Percentiles rank a stretch among this genome's conserved stretches.
Conservation (phyloP, 2,113 vertebrate species). For the Cettia cetti region DNA sequence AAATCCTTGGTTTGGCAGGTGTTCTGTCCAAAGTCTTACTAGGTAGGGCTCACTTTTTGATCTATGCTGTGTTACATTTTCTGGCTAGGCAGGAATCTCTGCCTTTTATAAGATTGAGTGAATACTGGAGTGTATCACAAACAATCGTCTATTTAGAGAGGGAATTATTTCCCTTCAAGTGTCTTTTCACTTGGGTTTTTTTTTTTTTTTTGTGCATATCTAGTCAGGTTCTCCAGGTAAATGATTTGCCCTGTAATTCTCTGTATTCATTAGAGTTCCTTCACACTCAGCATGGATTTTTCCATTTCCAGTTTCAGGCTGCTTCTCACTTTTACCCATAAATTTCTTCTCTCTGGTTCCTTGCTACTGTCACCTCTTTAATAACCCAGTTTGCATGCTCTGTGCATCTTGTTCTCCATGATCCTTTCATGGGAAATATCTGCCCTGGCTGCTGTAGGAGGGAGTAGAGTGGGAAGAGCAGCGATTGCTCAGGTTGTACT, state of each 20-base stretch:
- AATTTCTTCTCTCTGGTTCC: background rate
- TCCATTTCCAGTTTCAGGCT: background rate
- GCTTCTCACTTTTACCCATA: background rate
- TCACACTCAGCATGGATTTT: background rate
- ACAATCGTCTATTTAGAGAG: background rate
- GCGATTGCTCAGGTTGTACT: background rate
- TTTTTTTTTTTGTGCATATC: background rate
- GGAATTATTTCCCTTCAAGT: background rate
- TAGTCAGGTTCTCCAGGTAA: background rate
- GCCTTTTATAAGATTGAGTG: background rate
- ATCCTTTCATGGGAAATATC: background rate
- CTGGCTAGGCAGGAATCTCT: background rate
- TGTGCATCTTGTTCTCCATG: background rate
- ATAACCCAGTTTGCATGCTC: background rate
- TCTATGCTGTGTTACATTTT: background rate
- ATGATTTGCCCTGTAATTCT: background rate
- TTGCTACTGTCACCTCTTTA: background rate
- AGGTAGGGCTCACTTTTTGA: background rate
- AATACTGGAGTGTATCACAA: background rate
- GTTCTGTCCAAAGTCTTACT: background rate
- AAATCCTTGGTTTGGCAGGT: background rate
- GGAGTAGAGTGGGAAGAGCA: background rate
- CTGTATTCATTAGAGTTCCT: background rate
- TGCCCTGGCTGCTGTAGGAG: background rate
- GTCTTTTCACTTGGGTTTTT: background rate